A percentile compares a stretch with the other conserved stretches of the same genome.
Evolutionary conservation across 1,140 invertebrate genomes (phyloP).

Genomic region (Neocloeon triangulifer): DNA sequence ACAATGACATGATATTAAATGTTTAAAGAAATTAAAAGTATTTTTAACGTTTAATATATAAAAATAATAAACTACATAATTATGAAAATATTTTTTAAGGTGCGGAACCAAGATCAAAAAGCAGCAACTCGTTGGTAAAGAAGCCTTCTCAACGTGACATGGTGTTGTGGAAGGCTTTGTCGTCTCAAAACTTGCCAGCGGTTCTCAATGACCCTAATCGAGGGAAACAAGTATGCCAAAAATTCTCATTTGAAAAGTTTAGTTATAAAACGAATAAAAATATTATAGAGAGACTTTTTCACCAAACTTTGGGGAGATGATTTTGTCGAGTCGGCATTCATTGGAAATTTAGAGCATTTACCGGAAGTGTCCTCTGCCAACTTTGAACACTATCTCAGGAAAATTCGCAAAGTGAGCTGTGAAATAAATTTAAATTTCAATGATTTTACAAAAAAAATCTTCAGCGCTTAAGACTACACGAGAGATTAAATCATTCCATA

Average conservation of each 20-base stretch:
- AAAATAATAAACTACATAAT: no score
- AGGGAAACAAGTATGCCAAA: constrained; percentile 42
- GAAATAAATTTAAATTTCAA: constrained; percentile 9
- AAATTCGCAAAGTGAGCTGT: constrained; percentile 28
- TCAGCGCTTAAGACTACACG: no score
- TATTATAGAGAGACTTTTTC: constrained; percentile 61
- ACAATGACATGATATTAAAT: no score
- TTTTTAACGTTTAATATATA: no score
- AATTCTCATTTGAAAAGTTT: not conserved
- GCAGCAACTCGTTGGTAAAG: no score
- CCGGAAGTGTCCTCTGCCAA: constrained; percentile 63
- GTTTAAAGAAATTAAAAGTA: no score
- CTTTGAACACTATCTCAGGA: constrained; percentile 73
- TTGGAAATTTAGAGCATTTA: constrained; percentile 55
- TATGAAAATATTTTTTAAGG: no score
- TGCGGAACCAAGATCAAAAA: no score
- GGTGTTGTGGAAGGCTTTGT: no score
- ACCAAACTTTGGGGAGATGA: constrained; percentile 94
- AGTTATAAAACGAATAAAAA: constrained; percentile 1
- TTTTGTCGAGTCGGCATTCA: constrained; percentile 61
- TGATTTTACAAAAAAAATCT: no score
- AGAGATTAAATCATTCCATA: no score
- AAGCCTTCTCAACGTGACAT: no score
- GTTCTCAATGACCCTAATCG: constrained; percentile 88
- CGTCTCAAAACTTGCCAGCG: constrained; percentile 84